A percentile compares a stretch with the other conserved stretches of the same genome.
Evolutionary conservation across 2,113 vertebrate genomes (phyloP).

Genomic region (Calypte anna): DNA sequence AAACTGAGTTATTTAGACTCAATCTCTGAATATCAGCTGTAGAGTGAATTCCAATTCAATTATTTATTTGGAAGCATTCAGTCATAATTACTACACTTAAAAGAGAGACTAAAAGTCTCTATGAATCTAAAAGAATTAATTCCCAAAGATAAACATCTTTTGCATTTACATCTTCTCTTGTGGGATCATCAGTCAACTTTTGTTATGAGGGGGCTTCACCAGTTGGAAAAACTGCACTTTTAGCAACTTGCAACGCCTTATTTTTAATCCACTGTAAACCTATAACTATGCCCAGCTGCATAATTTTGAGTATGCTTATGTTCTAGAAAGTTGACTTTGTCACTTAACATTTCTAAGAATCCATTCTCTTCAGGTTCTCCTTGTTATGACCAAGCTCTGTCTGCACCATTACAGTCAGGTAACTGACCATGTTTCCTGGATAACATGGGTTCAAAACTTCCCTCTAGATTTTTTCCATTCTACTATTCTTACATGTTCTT

Average conservation of each 20-base stretch:
- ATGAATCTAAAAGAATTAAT: background rate
- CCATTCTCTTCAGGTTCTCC: background rate
- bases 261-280: background rate
- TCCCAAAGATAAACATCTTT: background rate
- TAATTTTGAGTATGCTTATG: fast-evolving
- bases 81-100: background rate
- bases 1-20: background rate
- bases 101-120: background rate
- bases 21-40: background rate
- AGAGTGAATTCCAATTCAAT: background rate
- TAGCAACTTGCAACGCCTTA: background rate
- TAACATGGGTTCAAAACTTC: background rate
- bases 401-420: background rate
- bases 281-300: background rate
- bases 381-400: background rate
- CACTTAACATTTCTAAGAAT: background rate
- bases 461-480: background rate
- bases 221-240: background rate
- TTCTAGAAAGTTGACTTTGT: background rate
- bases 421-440: background rate
- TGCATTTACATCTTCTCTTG: background rate
- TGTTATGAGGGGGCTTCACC: background rate
- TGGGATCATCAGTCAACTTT: background rate
- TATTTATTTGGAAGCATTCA: background rate
- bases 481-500: background rate